These are phyloP conservation scores for Harpagoxenus sublaevis DNA, from an alignment of 2,888 invertebrate genomes.

Conservation along the genomic window DNA sequence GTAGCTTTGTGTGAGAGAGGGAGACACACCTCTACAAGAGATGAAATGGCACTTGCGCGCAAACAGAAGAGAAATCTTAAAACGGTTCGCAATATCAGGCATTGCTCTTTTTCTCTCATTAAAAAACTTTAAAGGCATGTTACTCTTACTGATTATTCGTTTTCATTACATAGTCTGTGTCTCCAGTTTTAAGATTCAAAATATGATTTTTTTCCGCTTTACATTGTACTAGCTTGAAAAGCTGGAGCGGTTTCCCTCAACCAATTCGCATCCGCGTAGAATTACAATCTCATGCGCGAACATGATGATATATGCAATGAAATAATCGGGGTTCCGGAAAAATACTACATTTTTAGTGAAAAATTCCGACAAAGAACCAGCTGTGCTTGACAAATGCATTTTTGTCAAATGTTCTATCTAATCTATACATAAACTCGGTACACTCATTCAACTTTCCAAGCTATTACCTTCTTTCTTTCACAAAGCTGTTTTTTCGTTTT, in stretches of 20 bases:
- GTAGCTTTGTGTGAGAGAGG: slow-evolving; percentile 65
- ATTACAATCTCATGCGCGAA: slow-evolving; percentile 27
- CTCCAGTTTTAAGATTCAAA: slow-evolving; percentile 79
- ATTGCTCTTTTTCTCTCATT: slow-evolving; percentile 67
- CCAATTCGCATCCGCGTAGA: slow-evolving; percentile 23
- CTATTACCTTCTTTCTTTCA: slow-evolving; percentile 74
- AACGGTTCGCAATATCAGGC: slow-evolving; percentile 68
- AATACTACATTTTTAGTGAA: slow-evolving; percentile 23
- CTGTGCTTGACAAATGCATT: slow-evolving; percentile 41
- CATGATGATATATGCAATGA: slow-evolving; percentile 50
- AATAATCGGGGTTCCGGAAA: slow-evolving; percentile 41
- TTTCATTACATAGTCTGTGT: slow-evolving; percentile 81
- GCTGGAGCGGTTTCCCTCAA: slow-evolving; percentile 74
- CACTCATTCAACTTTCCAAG: slow-evolving; percentile 79
- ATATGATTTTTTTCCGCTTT: slow-evolving; percentile 78
- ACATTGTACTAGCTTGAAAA: slow-evolving; percentile 77
- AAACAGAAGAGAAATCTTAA: slow-evolving; percentile 66
- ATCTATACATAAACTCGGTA: slow-evolving; percentile 67
- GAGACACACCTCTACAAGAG: slow-evolving; percentile 68
- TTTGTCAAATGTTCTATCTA: slow-evolving; percentile 57
- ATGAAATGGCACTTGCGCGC: slow-evolving; percentile 74
- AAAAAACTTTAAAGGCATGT: slow-evolving; percentile 81
- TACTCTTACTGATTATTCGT: slow-evolving; percentile 79
- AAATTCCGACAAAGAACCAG: slow-evolving; percentile 5
- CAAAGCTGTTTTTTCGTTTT: slow-evolving; percentile 74